Conservation (phyloP, 2,113 vertebrate species). For the Puffinus mauretanicus region DNA sequence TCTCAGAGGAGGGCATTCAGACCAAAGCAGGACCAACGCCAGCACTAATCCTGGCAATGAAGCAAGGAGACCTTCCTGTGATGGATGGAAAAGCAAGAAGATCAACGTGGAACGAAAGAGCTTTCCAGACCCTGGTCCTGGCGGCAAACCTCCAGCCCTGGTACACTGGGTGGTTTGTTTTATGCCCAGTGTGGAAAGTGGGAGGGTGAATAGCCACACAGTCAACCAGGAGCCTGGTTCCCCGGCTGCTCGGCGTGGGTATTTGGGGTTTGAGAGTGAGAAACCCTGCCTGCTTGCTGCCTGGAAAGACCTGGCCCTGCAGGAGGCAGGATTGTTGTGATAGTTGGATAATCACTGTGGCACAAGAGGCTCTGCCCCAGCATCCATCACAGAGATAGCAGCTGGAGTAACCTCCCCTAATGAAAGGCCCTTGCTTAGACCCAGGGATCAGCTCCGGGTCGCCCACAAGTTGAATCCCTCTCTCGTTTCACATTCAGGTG, state of each 20-base stretch:
- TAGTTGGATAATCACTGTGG: not conserved
- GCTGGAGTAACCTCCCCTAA: not conserved
- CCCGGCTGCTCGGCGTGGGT: accelerated
- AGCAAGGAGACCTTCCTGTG: not conserved
- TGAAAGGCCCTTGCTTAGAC: not conserved
- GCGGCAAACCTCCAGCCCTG: not conserved
- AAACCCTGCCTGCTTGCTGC: not conserved
- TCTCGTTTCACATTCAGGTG: not conserved
- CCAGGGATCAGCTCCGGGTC: not conserved
- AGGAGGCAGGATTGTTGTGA: not conserved
- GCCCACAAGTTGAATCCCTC: not conserved
- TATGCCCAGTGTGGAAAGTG: not conserved
- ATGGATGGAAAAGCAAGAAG: not conserved
- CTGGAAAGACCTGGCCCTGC: not conserved
- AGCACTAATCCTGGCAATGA: not conserved
- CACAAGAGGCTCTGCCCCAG: not conserved
- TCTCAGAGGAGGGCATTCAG: not conserved
- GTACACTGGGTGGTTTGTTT: not conserved
- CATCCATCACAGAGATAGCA: not conserved
- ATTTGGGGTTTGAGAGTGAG: not conserved
- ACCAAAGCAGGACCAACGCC: not conserved
- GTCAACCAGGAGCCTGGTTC: not conserved
- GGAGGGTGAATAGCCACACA: not conserved
- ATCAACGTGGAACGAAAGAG: not conserved
- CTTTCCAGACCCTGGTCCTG: not conserved